Evolutionary conservation across 1,140 invertebrate genomes (phyloP).

Genomic region (Drosophila nannoptera): DNA sequence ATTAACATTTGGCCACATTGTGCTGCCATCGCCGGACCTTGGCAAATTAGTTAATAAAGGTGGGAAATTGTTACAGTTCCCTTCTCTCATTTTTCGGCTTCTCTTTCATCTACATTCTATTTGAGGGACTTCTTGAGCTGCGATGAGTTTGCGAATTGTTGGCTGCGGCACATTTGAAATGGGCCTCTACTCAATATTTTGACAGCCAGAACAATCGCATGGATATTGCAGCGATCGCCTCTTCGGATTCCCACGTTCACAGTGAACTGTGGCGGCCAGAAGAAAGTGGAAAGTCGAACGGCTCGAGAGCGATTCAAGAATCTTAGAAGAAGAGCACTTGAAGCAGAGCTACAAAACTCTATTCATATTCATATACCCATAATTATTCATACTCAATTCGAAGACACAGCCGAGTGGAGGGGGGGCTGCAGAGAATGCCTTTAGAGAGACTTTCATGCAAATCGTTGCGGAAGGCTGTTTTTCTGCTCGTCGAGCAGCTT

Average conservation of each 20-base stretch:
- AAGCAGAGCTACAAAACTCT: not conserved
- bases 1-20: conserved; percentile 52
- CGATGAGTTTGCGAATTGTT: conserved; percentile 68
- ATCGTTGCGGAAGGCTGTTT: conserved; percentile 5
- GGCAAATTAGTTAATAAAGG: conserved; percentile 75
- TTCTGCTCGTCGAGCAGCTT: conserved; percentile 13
- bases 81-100: conserved; percentile 37
- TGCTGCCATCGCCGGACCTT: conserved; percentile 47
- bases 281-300: conserved; percentile 25
- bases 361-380: too few relatives aligned
- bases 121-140: not conserved
- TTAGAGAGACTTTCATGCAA: not conserved
- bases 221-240: conserved; percentile 49
- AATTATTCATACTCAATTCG: too few relatives aligned
- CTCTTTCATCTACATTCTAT: conserved; percentile 22
- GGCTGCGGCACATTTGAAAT: conserved; percentile 39
- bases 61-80: conserved; percentile 56
- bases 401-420: not conserved
- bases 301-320: conserved; percentile 6
- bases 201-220: conserved; percentile 68
- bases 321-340: not conserved
- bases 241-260: conserved; percentile 55
- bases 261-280: conserved; percentile 32
- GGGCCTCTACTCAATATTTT: conserved; percentile 59
- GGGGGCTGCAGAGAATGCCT: not conserved